Conservation (phyloP, 1,140 invertebrate species). For the Bombus picipes region DNA sequence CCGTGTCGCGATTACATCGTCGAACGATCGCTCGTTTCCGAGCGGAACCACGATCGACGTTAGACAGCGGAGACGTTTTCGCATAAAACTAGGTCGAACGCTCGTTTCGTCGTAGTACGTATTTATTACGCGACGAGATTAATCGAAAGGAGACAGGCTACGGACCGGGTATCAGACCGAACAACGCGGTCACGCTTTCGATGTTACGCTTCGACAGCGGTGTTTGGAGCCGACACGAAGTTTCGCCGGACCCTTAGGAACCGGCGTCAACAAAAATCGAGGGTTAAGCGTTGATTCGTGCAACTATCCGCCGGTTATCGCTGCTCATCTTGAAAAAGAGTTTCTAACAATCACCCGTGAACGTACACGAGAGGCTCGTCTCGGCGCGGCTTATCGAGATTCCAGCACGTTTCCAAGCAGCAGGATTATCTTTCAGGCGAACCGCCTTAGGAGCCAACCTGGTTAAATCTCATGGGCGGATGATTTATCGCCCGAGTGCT, state of each 20-base stretch:
- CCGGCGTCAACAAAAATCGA: neutral
- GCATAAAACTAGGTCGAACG: neutral
- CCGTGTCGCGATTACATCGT: neutral
- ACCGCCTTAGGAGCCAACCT: slow-evolving; percentile 19
- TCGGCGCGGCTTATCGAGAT: slow-evolving; percentile 56
- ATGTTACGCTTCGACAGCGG: neutral
- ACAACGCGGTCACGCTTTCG: neutral
- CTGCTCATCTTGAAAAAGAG: slow-evolving; percentile 45
- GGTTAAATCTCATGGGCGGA: slow-evolving; percentile 8
- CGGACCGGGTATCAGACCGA: neutral
- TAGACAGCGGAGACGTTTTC: neutral
- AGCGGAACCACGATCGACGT: neutral
- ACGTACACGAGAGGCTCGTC: slow-evolving; percentile 36
- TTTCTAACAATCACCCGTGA: slow-evolving; percentile 47
- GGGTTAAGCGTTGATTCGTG: slow-evolving; percentile 39
- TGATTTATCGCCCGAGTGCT: slow-evolving; percentile 33
- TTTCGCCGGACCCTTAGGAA: neutral
- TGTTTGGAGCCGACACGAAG: neutral
- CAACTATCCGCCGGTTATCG: slow-evolving; percentile 36
- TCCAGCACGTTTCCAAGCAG: slow-evolving; percentile 61
- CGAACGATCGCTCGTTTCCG: neutral
- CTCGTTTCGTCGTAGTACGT: neutral
- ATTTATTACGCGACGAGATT: neutral
- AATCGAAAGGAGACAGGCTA: neutral
- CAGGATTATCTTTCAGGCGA: slow-evolving; percentile 57